These are phyloP conservation scores for Thereva unica DNA, from an alignment of 2,888 invertebrate species.

Conservation along the genomic window DNA sequence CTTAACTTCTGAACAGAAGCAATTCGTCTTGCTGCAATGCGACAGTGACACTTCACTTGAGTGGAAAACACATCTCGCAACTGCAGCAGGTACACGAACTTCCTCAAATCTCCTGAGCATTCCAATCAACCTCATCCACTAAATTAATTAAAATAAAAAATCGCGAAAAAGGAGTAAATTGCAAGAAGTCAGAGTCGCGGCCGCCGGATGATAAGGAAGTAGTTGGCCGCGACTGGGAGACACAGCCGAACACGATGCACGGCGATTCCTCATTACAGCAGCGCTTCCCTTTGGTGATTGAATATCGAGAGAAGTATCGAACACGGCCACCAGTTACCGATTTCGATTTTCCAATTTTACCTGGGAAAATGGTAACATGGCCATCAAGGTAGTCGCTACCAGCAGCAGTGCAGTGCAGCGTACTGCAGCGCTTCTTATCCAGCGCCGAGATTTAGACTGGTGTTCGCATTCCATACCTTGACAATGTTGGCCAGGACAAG, in stretches of 20 bases:
- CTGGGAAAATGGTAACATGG: conserved; percentile 27
- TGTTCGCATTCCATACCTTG: not conserved
- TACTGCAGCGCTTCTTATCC: conserved; percentile 7
- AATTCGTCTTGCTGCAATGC: too few relatives aligned
- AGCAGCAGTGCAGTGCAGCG: too few relatives aligned
- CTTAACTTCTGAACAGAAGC: too few relatives aligned
- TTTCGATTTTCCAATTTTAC: conserved; percentile 30
- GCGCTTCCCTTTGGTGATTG: conserved; percentile 27
- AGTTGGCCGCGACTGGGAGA: conserved; percentile 13
- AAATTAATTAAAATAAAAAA: too few relatives aligned
- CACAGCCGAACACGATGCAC: conserved; percentile 16
- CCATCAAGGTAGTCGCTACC: conserved; percentile 22
- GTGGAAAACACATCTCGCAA: too few relatives aligned
- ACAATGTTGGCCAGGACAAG: conserved; percentile 9
- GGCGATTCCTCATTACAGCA: conserved; percentile 26
- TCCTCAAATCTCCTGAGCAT: too few relatives aligned
- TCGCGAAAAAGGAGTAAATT: too few relatives aligned
- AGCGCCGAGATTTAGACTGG: conserved; percentile 1
- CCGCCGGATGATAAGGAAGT: not conserved
- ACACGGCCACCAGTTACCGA: conserved; percentile 14
- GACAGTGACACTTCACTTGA: too few relatives aligned
- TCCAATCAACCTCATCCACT: too few relatives aligned
- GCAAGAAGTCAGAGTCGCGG: too few relatives aligned
- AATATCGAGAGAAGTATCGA: not conserved
- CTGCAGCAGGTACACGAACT: too few relatives aligned